phyloP scores from a whole-genome alignment of 1,140 invertebrate species.

The Bombus confusus region DNA sequence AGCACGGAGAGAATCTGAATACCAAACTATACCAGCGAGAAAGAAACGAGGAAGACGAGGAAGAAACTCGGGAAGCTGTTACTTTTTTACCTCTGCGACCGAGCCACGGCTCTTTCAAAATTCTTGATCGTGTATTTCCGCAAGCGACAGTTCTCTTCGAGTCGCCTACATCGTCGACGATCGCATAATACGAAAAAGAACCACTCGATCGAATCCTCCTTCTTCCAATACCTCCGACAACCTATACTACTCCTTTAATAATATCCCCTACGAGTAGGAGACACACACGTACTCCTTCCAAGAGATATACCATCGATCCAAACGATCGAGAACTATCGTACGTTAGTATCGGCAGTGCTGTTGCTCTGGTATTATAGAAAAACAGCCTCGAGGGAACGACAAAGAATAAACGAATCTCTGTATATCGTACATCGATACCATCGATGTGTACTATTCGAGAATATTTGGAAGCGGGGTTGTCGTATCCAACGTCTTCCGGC shows the following conservation, averaged over 20 bases:
- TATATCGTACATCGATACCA: background rate
- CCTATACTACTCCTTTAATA: background rate
- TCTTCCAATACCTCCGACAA: background rate
- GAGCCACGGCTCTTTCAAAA: background rate
- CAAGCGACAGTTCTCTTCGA: background rate
- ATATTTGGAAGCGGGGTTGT: background rate
- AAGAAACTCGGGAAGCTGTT: constrained; percentile 10
- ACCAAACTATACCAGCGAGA: background rate
- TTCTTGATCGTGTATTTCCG: background rate
- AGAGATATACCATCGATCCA: background rate
- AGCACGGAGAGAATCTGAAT: constrained; percentile 7
- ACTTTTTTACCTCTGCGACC: background rate
- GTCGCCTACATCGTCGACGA: background rate
- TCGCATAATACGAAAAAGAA: background rate
- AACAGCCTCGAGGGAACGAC: background rate
- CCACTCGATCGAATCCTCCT: background rate
- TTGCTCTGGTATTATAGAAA: background rate
- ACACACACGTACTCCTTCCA: background rate
- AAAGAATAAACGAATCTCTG: background rate
- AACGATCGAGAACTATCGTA: background rate
- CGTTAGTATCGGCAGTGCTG: too few species aligned
- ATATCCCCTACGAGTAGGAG: background rate
- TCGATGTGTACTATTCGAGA: background rate
- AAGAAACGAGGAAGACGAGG: too few species aligned
- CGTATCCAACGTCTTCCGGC: background rate